Conservation (phyloP, 2,113 vertebrate genomes). For the Hippocampus guttulatus region DNA sequence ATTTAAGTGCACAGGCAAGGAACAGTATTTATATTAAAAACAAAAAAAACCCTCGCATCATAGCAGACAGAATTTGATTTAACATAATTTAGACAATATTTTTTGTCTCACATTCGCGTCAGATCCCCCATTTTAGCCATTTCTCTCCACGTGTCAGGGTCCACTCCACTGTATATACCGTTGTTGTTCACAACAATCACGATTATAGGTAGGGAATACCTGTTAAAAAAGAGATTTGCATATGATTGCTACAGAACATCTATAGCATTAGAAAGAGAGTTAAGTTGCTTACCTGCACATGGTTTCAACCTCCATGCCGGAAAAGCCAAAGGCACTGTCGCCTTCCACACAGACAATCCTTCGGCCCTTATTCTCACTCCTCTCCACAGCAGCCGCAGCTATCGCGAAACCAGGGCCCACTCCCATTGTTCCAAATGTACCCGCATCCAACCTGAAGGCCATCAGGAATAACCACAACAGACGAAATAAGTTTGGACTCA, state of each 20-base stretch:
- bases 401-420: slow-evolving; percentile 92
- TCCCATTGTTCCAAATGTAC: slow-evolving; percentile 97
- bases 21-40: not conserved
- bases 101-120: slow-evolving; percentile 67
- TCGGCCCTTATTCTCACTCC: slow-evolving; percentile 58
- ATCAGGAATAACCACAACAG: slow-evolving; percentile 1
- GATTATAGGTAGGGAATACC: slow-evolving; percentile 87
- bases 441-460: slow-evolving; percentile 86
- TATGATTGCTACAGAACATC: not conserved
- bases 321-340: slow-evolving; percentile 97
- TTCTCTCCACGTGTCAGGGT: slow-evolving; percentile 80
- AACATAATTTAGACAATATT: not conserved
- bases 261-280: not conserved
- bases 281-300: slow-evolving; percentile 83
- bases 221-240: slow-evolving; percentile 40
- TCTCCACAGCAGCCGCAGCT: slow-evolving; percentile 83
- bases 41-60: not conserved
- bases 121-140: slow-evolving; percentile 79
- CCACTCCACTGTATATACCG: slow-evolving; percentile 90
- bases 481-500: not conserved
- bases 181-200: slow-evolving; percentile 94
- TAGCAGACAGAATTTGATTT: not conserved
- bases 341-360: slow-evolving; percentile 88
- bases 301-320: slow-evolving; percentile 96
- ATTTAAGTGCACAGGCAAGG: not conserved